These are phyloP conservation scores for Notospermus geniculatus DNA, from an alignment of 1,140 invertebrate species.

Conservation along the genomic window DNA sequence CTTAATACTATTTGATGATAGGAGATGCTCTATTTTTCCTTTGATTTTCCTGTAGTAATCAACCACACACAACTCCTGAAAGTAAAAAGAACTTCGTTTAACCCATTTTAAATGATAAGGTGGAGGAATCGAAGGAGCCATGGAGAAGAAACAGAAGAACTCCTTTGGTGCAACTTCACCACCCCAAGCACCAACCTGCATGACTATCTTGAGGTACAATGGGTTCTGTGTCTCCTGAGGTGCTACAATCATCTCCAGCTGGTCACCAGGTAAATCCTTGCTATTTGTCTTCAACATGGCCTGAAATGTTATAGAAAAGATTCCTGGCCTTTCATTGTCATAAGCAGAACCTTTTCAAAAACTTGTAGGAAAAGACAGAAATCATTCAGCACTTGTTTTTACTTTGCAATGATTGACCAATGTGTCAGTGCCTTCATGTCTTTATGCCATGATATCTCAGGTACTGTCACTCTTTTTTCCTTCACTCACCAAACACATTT, in stretches of 20 bases:
- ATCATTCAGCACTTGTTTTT: no score
- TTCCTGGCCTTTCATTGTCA: neutral
- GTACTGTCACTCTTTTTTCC: neutral
- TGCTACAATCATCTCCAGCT: conserved; percentile 26
- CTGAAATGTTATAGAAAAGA: neutral
- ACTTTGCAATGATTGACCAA: no score
- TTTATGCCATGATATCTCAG: no score
- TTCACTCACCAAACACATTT: conserved; percentile 30
- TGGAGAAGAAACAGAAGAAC: no score
- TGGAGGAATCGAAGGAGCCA: no score
- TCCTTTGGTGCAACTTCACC: neutral
- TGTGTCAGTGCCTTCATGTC: no score
- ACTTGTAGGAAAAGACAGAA: no score
- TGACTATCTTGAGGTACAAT: conserved; percentile 33
- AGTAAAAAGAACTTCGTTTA: conserved; percentile 13
- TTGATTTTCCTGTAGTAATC: conserved; percentile 43
- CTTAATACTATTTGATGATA: conserved; percentile 34
- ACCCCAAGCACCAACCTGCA: conserved; percentile 28
- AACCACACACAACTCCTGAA: conserved; percentile 44
- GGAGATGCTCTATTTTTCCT: conserved; percentile 43
- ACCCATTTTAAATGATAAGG: neutral
- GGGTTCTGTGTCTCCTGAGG: conserved; percentile 31
- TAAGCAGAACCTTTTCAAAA: no score
- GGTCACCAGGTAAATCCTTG: conserved; percentile 33
- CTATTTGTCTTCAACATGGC: conserved; percentile 5